Base-by-base conservation (phyloP, 64 coral and sea anemone genomes). In the Pocillopora damicornis region DNA sequence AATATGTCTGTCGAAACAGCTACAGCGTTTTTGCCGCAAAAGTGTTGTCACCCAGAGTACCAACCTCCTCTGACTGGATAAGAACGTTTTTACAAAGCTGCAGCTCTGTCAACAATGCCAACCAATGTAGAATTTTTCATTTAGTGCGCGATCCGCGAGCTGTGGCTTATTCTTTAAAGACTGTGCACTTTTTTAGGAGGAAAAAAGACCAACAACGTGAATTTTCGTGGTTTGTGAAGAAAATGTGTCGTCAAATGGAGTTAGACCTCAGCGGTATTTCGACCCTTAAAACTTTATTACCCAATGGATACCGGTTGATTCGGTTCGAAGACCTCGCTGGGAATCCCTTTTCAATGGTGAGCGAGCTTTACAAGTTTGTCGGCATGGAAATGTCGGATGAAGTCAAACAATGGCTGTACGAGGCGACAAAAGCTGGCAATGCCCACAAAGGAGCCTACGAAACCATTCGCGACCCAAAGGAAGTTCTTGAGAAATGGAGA, bases 251-350 rank as follows among this genome's bases (percentile, higher is more conserved):
- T 62, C 78, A 80, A n/a, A 30, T 62, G 59, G 58, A 80, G 22
- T 15, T 30, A 34, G 78, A 80, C 20, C 20, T 61, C 11, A 34
- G 13, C 8, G 11, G 1, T 15, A 58, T 58, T 5, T 61, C 4
- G 59, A 61, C 35, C 12, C 26, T 25, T 7, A 35, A 11, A 35
- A 80, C 22, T 15, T 80, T 15, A 13, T 15, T 61, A 15, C 58
- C 22, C 5, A 13, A 13, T 30, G 20, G 78, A 3, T 80, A 61
- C 78, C 60, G 16, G 58, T 61, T 61, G 14, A 62, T 80, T 4
- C 78, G 78, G 78, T 80, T 80, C 61, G 78, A 80, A 61, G 78
- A 61, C 61, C 58, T 80, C 23, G 78, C 78, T 35, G 1, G 13
- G 9, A 7, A 61, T 35, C 35, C 78, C 13, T 61, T 61, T 22